Conservation (phyloP, 1,140 invertebrate genomes). For the Stenopsyche tienmushanensis region DNA sequence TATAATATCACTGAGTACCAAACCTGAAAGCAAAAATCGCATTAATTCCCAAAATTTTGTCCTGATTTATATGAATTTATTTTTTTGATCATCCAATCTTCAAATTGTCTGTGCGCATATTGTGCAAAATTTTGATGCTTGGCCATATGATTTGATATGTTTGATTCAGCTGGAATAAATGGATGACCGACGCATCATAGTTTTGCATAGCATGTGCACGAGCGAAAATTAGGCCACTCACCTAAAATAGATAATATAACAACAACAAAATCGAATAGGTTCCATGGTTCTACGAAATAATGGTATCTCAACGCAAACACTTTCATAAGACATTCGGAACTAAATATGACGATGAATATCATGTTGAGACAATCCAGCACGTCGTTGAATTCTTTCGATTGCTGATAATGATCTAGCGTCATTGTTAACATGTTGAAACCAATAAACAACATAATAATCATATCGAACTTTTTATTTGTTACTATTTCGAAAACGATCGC, state of each 20-base stretch:
- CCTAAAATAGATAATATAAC: constrained; percentile 97
- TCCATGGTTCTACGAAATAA: constrained; percentile 99
- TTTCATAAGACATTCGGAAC: constrained; percentile 95
- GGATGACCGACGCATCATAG: no score
- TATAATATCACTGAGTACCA: constrained; percentile 93
- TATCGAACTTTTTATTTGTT: constrained; percentile 98
- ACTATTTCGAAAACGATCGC: constrained; percentile 95
- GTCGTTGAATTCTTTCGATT: constrained; percentile 76
- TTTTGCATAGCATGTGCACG: no score
- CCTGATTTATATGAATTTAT: no score
- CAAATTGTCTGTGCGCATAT: no score
- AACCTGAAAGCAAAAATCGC: constrained; percentile 64
- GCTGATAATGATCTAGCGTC: constrained; percentile 95
- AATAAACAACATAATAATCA: constrained; percentile 99
- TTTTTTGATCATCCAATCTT: no score
- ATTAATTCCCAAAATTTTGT: no score
- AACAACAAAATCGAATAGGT: constrained; percentile 98
- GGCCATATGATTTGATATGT: no score
- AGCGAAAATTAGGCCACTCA: no score
- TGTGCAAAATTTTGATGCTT: no score
- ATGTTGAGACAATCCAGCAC: constrained; percentile 90
- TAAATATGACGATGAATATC: constrained; percentile 98
- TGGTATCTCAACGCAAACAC: constrained; percentile 94
- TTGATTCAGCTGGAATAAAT: no score
- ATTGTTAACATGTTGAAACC: constrained; percentile 98